Base-by-base conservation (phyloP, 2,113 vertebrate species). In the Sander lucioperca region DNA sequence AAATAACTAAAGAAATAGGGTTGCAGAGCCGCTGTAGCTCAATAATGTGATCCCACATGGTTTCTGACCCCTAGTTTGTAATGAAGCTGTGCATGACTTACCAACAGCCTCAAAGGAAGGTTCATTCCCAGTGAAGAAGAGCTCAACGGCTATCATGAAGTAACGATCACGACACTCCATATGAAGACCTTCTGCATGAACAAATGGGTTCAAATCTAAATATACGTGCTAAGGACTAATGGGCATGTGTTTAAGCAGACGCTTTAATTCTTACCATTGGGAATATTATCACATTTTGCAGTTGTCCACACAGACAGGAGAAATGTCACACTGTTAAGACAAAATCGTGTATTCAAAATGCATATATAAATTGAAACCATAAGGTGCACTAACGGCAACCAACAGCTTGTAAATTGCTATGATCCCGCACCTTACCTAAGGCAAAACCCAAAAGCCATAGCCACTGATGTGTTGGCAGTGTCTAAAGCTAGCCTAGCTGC, bases 31-130 rank as follows among this genome's bases (percentile, higher is more conserved):
- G 3, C 39, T 43, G 39, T 11, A 11, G 10, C 10, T 0, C 9
- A 43, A 11, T 3, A 43, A 6, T 43, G 10, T 11, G 39, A 43
- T 11, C 9, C 11, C 39, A 11, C 39, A 43, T 43, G 39, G 39
- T 43, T 43, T 43, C 39, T 43, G 39, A 43, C 39, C 0, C 39
- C 11, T 19, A 39, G 23, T 14, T 19, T 27, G 9, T 36, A 2
- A 18, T 15, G 0, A 36, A 14, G 11, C 4, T 63, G 4, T 63
- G 21, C n/a, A n/a, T 8, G 11, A 80, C 84, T 23, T 76, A 93
- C 93, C 91, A 50, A 92, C 54, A 13, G 82, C 91, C 58, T 92
- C 79, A 86, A 93, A 90, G 3, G 7, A 33, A 73, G 65, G 59
- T 0, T 86, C 36, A 6, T 21, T 7, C 36, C 79, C 88, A 73